Base-by-base conservation (phyloP, 2,113 vertebrate species). In the Pelecanus crispus region DNA sequence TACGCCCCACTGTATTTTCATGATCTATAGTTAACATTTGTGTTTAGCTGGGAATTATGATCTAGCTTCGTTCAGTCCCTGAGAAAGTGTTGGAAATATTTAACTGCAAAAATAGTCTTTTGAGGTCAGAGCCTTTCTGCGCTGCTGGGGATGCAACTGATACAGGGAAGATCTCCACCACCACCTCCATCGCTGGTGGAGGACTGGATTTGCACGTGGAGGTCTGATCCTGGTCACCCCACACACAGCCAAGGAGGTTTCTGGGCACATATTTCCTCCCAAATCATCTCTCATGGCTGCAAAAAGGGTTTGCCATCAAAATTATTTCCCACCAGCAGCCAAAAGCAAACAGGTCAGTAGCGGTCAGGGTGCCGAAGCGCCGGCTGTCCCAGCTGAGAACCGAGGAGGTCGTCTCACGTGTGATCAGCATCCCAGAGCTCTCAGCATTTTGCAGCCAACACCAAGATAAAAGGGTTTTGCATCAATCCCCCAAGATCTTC, bases 1-100 rank as follows among this genome's bases (percentile, higher is more conserved):
- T 92, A 94, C 22, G 1, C 67, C 59, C 42, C 0, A 5, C 82
- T 88, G 61, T 90, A 94, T 90, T 90, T 90, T 93, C 89, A 65
- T 93, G 94, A 93, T 96, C 95, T 86, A 84, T 86, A 95, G 90
- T 82, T 92, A 83, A 86, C 59, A 13, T 65, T 88, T 61, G 77
- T 86, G 63, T 91, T 88, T 88, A 88, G 77, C 86, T 63, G 81
- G 77, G 65, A 89, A 81, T 89, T 95, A 81, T 4, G 2, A 71
- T 11, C 36, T 1, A 0, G 65, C 58, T 81, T 62, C 6, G 0
- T 38, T 90, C 17, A 14, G 11, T 25, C 36, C 53, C 58, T 42
- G 55, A 80, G 59, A 94, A 88, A 92, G 3, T 4, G 21, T 6
- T 92, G 71, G n/a, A 92, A 70, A 78, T 58, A 78, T 40, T 86